These are phyloP conservation scores for Hippopotamus amphibius DNA, from an alignment of 2,113 vertebrate species.

Conservation along the genomic window DNA sequence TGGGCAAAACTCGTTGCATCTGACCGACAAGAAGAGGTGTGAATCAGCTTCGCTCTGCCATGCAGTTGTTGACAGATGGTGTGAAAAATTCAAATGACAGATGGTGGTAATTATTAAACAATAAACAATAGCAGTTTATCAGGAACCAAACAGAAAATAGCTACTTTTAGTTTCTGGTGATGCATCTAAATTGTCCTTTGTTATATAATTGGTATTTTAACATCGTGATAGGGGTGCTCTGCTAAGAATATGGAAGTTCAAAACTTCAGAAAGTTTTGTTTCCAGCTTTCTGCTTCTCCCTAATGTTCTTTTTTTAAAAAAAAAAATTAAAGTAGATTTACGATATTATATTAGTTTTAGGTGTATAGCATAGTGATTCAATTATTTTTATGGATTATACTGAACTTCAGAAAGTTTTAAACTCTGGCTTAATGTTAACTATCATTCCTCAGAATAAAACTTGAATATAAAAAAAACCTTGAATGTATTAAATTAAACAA, in stretches of 20 bases:
- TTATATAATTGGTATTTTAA: slow-evolving; percentile 60
- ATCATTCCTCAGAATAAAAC: background rate
- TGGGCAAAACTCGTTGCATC: background rate
- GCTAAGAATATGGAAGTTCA: slow-evolving; percentile 44
- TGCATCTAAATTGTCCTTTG: slow-evolving; percentile 49
- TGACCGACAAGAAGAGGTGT: background rate
- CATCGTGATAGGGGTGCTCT: background rate
- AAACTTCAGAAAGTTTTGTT: slow-evolving; percentile 34
- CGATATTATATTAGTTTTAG: background rate
- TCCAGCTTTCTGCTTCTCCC: background rate
- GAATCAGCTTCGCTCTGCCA: background rate
- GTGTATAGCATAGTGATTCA: background rate
- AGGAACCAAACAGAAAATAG: slow-evolving; percentile 29
- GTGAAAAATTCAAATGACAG: slow-evolving; percentile 50
- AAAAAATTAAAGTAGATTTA: background rate
- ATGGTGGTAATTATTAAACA: slow-evolving; percentile 28
- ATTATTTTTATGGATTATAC: background rate
- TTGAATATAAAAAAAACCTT: background rate
- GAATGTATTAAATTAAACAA: background rate
- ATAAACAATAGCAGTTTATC: slow-evolving; percentile 37
- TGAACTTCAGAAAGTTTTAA: slow-evolving; percentile 52
- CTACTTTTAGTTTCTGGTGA: slow-evolving; percentile 59
- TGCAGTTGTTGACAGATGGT: background rate
- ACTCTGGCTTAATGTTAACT: background rate
- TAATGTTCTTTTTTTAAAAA: background rate